Percentiles rank a stretch among this genome's conserved stretches.
phyloP scores from a whole-genome alignment of 2,113 vertebrate species.

The Limnothrissa miodon region DNA sequence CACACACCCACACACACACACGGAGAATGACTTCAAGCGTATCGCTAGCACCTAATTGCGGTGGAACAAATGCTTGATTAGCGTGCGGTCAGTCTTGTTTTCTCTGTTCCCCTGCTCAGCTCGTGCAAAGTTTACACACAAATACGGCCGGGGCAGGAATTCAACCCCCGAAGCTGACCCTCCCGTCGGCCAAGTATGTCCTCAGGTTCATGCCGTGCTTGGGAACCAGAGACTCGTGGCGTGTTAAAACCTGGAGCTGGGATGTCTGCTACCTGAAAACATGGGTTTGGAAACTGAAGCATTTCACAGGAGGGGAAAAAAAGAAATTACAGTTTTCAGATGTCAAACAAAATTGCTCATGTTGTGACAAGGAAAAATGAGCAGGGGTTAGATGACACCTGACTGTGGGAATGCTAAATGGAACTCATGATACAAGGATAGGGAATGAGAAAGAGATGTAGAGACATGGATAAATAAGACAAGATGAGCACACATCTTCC shows the following conservation, averaged over 20 bases:
- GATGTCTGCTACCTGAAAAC: conserved; percentile 18
- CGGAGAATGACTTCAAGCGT: conserved; percentile 58
- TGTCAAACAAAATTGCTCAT: not conserved
- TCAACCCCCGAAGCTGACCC: conserved; percentile 51
- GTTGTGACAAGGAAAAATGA: not conserved
- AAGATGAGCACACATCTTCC: not conserved
- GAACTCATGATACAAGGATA: not conserved
- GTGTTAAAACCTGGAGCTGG: conserved; percentile 42
- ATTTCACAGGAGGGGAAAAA: not conserved
- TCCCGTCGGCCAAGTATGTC: conserved; percentile 54
- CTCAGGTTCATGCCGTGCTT: conserved; percentile 46
- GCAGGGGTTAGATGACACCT: not conserved
- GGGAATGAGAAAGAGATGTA: conserved; percentile 9
- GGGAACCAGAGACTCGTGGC: conserved; percentile 58
- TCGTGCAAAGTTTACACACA: conserved; percentile 44
- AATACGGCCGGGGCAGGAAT: conserved; percentile 48
- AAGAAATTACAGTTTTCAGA: not conserved
- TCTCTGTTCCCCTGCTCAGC: conserved; percentile 19
- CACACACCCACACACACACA: not conserved
- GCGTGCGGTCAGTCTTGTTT: conserved; percentile 53
- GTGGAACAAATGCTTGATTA: conserved; percentile 61
- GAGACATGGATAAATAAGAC: conserved; percentile 30
- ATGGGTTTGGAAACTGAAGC: not conserved
- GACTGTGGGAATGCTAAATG: not conserved
- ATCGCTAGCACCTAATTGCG: conserved; percentile 68